Evolutionary conservation across 1,140 invertebrate species (phyloP), one percentile per base, ranked within the genome.

Genomic region (Schlechtendalia chinensis): DNA sequence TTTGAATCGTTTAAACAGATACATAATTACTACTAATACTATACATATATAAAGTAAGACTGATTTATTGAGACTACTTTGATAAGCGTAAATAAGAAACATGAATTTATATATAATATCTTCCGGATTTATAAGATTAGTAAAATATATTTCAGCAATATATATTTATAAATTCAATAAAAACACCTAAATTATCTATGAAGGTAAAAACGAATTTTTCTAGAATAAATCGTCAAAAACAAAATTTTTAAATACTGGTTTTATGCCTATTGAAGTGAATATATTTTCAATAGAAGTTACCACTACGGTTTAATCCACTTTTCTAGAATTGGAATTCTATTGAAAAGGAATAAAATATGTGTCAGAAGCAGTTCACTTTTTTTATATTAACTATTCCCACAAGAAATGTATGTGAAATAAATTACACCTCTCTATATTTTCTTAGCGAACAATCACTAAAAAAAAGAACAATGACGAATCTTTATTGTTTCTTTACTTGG

Each of bases 401-500:
- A 54, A 54, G 47, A 72, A 29, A 72, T 72, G 10, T 72, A 54
- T 11, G 19, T 0, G 50, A 54, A 72, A 77, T 77, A 77, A 59
- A 59, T 77, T 45, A 77, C 22, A 77, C 54, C 29, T 77, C 19
- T 56, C 14, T 27, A 29, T 19, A 75, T 17, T 22, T 58, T 77
- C 14, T 77, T 77, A 24, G 10, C 11, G 32, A 77, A 77, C 58
- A 77, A 59, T 59, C 17, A 39, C 32, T 71, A 24, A 77, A 58
- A 24, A 77, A 58, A 77, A 39, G 39, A 5, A 77, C 54, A 77
- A 79, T 63, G 10, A 58, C 24, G 16, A 47, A 79, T 79, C 17
- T 27, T 61, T 61, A 29, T 61, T 79, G 39, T 61, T 79, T 79
- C 24, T 79, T 63, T 63, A 61, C 56, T 61, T 61, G 47, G 58